Conservation (phyloP, 2,888 invertebrate genomes). For the Coelopa pilipes region DNA sequence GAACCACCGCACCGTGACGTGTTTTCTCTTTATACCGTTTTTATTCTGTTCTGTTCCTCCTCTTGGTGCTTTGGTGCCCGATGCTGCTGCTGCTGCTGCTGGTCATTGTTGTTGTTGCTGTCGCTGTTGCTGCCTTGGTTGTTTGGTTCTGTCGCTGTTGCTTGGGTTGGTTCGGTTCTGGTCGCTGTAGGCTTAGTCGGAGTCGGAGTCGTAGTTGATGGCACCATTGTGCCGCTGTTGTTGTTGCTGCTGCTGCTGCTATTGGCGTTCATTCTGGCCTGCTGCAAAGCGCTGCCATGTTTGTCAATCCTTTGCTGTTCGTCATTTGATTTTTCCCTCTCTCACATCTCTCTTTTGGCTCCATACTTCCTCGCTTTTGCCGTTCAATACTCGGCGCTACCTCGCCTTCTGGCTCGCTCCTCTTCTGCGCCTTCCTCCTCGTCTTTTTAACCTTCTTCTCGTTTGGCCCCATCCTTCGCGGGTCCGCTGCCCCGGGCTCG, state of each 20-base stretch:
- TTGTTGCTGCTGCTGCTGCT: slow-evolving; percentile 7
- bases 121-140: slow-evolving; percentile 11
- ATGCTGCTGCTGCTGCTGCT: too few relatives aligned
- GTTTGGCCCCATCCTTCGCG: background rate
- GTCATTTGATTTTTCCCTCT: background rate
- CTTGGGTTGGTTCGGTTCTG: too few relatives aligned
- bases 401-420: background rate
- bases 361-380: too few relatives aligned
- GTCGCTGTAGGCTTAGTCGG: too few relatives aligned
- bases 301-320: slow-evolving; percentile 16
- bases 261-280: slow-evolving; percentile 11
- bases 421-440: background rate
- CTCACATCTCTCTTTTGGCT: too few relatives aligned
- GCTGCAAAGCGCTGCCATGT: slow-evolving; percentile 15
- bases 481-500: too few relatives aligned
- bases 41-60: slow-evolving; percentile 3
- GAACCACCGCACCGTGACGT: slow-evolving; percentile 38
- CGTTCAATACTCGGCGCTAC: too few relatives aligned
- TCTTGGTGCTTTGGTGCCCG: background rate
- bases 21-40: slow-evolving; percentile 27
- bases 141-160: background rate
- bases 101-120: slow-evolving; percentile 17
- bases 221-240: slow-evolving; percentile 24
- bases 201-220: too few relatives aligned
- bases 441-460: background rate